Percentiles rank a stretch among this genome's conserved stretches.
Conservation (phyloP, 2,888 invertebrate genomes). For the Epirrhoe tristata region DNA sequence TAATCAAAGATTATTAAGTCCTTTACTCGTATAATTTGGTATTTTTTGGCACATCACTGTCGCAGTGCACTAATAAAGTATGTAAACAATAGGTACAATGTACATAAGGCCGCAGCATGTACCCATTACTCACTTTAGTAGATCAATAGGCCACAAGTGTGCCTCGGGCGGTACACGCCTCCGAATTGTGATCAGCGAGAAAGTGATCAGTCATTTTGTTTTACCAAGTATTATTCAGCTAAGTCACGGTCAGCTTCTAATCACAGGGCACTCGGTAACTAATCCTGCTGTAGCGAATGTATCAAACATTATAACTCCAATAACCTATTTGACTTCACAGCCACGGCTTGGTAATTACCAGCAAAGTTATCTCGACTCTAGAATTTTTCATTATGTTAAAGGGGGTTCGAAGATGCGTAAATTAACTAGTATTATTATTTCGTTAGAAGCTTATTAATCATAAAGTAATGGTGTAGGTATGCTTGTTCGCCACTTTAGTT, state of each 20-base stretch:
- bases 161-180: not conserved
- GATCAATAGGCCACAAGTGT: constrained; percentile 21
- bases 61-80: not conserved
- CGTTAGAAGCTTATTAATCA: no score
- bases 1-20: not conserved
- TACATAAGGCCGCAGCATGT: not conserved
- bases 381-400: no score
- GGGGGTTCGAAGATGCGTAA: no score
- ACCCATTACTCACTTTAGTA: constrained; percentile 10
- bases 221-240: not conserved
- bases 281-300: no score
- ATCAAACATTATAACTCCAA: no score
- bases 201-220: constrained; percentile 14
- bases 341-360: no score
- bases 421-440: no score
- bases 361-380: no score
- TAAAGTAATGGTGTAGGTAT: no score
- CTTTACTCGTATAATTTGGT: no score
- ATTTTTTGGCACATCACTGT: not conserved
- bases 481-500: no score
- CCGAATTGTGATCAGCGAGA: constrained; percentile 15
- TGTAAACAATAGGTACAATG: constrained; percentile 3
- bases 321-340: no score
- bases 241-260: not conserved
- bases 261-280: not conserved